Evolutionary conservation across 2,888 invertebrate species (phyloP).

Genomic region (Philhelius pedissequus): DNA sequence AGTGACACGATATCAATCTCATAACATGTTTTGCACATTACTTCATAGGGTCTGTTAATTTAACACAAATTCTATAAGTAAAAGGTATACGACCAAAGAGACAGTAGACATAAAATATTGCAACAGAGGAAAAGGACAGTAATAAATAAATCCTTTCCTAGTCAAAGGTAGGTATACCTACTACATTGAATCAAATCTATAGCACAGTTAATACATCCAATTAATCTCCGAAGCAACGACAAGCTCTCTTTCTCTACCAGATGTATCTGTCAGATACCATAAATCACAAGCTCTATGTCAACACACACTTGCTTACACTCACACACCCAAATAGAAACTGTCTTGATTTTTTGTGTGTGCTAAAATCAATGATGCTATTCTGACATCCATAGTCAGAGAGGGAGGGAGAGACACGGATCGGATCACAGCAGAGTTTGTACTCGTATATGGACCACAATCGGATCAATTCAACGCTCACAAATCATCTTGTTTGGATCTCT

Average conservation of each 20-base stretch:
- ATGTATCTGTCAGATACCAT: conserved; percentile 67
- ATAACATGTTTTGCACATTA: conserved; percentile 47
- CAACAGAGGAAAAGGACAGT: background rate
- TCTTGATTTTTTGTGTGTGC: conserved; percentile 31
- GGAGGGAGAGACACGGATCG: no score
- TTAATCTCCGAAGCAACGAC: conserved; percentile 56
- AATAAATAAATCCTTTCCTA: conserved; percentile 51
- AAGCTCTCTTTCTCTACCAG: conserved; percentile 50
- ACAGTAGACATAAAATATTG: background rate
- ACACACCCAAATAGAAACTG: conserved; percentile 19
- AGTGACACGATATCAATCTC: conserved; percentile 50
- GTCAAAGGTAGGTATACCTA: background rate
- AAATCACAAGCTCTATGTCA: conserved; percentile 59
- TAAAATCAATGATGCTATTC: conserved; percentile 59
- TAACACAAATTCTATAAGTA: conserved; percentile 34
- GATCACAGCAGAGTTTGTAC: conserved; percentile 7
- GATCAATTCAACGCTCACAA: conserved; percentile 62
- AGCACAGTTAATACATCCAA: conserved; percentile 62
- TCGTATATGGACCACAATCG: conserved; percentile 27
- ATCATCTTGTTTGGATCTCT: conserved; percentile 65
- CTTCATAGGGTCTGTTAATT: conserved; percentile 16
- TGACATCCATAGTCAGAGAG: background rate
- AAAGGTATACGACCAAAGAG: background rate
- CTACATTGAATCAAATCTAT: conserved; percentile 51
- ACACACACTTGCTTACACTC: background rate